Evolutionary conservation across 2,113 vertebrate genomes (phyloP).

Genomic region (Vidua macroura): DNA sequence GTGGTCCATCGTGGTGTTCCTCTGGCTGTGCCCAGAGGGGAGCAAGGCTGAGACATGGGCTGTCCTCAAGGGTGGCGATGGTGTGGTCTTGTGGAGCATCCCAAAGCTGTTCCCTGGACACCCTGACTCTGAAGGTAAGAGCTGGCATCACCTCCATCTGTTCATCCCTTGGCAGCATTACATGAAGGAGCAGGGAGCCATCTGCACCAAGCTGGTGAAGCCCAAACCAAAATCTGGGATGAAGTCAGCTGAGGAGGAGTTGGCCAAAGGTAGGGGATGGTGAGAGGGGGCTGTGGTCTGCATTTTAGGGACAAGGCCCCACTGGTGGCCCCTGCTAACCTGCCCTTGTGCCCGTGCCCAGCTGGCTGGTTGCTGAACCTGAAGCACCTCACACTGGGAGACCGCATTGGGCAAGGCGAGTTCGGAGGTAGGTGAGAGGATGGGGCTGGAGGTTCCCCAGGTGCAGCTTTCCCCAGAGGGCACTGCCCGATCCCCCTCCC

Average conservation of each 20-base stretch:
- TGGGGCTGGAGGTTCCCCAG: background rate
- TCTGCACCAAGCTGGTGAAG: constrained; percentile 84
- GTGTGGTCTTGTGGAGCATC: rapidly evolving
- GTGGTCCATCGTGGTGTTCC: rapidly evolving
- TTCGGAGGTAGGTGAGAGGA: constrained; percentile 82
- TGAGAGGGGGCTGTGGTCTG: rapidly evolving
- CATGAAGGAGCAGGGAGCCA: constrained; percentile 82
- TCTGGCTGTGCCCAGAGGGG: rapidly evolving
- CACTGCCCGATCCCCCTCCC: background rate
- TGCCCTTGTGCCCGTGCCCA: constrained; percentile 16
- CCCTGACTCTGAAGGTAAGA: background rate
- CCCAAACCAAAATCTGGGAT: constrained; percentile 85
- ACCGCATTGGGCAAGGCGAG: constrained; percentile 86
- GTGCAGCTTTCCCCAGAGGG: background rate
- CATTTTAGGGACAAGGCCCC: background rate
- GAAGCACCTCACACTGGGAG: constrained; percentile 77
- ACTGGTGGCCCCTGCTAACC: background rate
- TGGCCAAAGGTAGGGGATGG: constrained; percentile 81
- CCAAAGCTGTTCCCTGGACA: rapidly evolving
- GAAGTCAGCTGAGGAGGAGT: constrained; percentile 83
- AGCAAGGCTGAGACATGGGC: background rate
- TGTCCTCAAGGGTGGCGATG: rapidly evolving
- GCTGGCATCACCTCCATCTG: background rate
- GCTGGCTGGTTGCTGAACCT: constrained; percentile 89
- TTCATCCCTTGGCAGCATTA: constrained; percentile 78